Conservation (phyloP, 2,888 invertebrate species). For the Heliothis peltigera region DNA sequence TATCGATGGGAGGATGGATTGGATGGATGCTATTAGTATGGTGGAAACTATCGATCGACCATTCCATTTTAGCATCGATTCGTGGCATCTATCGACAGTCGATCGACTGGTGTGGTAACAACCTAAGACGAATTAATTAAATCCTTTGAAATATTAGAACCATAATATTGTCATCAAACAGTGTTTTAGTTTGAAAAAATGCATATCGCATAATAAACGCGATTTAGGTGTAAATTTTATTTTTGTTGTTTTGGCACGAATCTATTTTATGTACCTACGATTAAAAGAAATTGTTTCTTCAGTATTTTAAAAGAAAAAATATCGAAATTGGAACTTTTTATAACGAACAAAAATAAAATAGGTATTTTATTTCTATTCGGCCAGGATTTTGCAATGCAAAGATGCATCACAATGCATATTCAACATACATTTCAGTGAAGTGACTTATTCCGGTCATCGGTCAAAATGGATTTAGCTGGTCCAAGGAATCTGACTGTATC, state of each 20-base stretch:
- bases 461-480: not conserved
- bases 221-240: slow-evolving; percentile 5
- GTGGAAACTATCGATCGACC: no score
- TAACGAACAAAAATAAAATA: not conserved
- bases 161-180: not conserved
- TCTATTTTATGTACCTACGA: not conserved
- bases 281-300: not conserved
- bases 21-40: no score
- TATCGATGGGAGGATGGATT: no score
- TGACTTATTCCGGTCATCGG: slow-evolving; percentile 1
- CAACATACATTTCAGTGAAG: not conserved
- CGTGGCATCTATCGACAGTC: no score
- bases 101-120: no score
- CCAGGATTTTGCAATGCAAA: not conserved
- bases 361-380: not conserved
- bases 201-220: slow-evolving; percentile 11
- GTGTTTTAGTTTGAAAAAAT: slow-evolving; percentile 13
- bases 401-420: slow-evolving; percentile 2
- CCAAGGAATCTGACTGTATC: not conserved
- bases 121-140: no score
- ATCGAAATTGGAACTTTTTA: not conserved
- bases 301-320: not conserved
- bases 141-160: not conserved
- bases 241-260: not conserved
- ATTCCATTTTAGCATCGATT: no score